Evolutionary conservation across 2,888 invertebrate species (phyloP).

Genomic region (Seladonia tumulorum): DNA sequence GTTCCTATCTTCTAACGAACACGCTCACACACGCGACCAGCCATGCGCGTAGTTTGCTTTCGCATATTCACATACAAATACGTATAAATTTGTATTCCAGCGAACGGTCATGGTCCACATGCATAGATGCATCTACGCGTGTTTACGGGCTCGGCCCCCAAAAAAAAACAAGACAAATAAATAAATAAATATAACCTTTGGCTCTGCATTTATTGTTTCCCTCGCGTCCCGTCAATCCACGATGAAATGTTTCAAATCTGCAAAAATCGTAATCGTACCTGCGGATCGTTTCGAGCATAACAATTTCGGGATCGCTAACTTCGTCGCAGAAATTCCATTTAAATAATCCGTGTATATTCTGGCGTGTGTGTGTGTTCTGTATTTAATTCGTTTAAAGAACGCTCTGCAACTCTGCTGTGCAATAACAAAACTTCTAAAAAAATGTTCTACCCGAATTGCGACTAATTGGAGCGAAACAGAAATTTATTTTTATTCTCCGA

Average conservation of each 20-base stretch:
- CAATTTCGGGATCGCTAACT: background rate
- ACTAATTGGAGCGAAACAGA: background rate
- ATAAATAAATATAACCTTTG: constrained; percentile 23
- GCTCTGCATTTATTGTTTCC: background rate
- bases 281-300: background rate
- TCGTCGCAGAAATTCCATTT: background rate
- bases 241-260: background rate
- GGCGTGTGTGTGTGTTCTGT: background rate
- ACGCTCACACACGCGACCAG: constrained; percentile 1
- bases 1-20: constrained; percentile 22
- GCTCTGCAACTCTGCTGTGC: background rate
- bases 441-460: background rate
- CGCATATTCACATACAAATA: constrained; percentile 8
- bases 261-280: background rate
- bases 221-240: background rate
- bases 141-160: background rate
- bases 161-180: background rate
- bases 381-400: background rate
- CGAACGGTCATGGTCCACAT: constrained; percentile 11
- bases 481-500: too few species aligned
- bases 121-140: constrained; percentile 5
- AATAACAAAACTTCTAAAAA: background rate
- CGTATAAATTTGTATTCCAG: constrained; percentile 10
- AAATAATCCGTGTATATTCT: too few species aligned
- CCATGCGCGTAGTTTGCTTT: constrained; percentile 3